Evolutionary conservation across 2,888 invertebrate species (phyloP).

Genomic region (Argyresthia goedartella): DNA sequence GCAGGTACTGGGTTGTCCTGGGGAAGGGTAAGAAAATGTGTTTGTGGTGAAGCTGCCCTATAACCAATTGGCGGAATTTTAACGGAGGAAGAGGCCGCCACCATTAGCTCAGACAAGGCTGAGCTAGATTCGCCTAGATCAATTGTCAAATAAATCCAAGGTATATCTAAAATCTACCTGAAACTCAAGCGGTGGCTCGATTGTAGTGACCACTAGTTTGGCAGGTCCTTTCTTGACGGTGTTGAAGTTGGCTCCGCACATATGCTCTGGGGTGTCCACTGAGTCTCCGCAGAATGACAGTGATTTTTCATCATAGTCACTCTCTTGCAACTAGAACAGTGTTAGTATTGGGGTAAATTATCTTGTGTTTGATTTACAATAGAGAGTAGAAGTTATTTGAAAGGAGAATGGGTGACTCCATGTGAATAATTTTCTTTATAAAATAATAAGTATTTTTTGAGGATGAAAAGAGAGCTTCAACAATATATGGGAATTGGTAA

Average conservation of each 20-base stretch:
- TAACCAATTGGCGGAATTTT: no score
- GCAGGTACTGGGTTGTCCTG: conserved; percentile 45
- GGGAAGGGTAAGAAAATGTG: conserved; percentile 11
- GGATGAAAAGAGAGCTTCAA: no score
- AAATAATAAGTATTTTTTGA: no score
- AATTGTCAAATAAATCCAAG: not conserved
- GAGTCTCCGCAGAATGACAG: conserved; percentile 82
- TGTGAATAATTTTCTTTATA: no score
- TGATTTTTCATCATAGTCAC: conserved; percentile 83
- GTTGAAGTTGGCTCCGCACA: conserved; percentile 86
- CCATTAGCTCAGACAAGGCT: no score
- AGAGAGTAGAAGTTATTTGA: not conserved
- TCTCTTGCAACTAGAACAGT: conserved; percentile 77
- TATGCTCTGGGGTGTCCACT: conserved; percentile 81
- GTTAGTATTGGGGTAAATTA: not conserved
- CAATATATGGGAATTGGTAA: no score
- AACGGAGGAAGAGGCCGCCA: no score
- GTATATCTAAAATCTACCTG: conserved; percentile 62
- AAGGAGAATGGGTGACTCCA: no score
- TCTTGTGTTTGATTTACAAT: not conserved
- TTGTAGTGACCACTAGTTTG: conserved; percentile 73
- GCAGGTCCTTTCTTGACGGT: conserved; percentile 85
- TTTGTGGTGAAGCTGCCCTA: no score
- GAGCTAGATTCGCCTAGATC: no score
- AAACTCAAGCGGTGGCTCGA: conserved; percentile 89